Base-by-base conservation (phyloP, 2,797 vertebrate species). In the Peromyscus melanophrys region DNA sequence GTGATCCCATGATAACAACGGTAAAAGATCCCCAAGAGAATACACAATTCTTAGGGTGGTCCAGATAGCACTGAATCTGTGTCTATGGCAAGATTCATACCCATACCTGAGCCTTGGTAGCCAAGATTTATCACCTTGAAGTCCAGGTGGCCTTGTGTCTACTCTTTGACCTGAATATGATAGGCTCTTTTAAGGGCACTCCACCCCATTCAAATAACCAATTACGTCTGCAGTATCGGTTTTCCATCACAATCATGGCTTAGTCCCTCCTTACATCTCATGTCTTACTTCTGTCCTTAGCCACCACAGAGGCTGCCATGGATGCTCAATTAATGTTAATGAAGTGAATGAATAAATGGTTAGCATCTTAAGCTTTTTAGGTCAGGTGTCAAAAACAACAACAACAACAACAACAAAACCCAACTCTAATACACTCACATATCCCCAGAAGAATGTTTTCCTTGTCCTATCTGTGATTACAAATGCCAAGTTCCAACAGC, bases 391-490 rank as follows among this genome's bases (percentile, higher is more conserved):
- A 65, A 13, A 55, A n/a, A n/a, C n/a, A n/a, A 61, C 1, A 59
- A 34, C 23, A 71, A 37, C 7, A 52, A 78, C 52, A 67, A 52
- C 13, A 69, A 46, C 80, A 88, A 65, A 77, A 23, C 1, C 29
- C n/a, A 63, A 65, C 37, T 21, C 86, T 34, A 43, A 76, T 34
- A 14, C 37, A 49, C 19, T 90, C 75, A 59, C 77, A 34, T 52
- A 19, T 75, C 31, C 34, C 55, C 71, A 85, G 71, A 93, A 57
- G 16, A 69, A 88, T 95, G 71, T 96, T 96, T 95, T 94, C n/a
- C 37, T 77, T 78, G 52, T 88, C 76, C 61, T 94, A 95, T 97
- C 97, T 97, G 52, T 61, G 82, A 84, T 90, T 81, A 17, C 63
- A 92, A 78, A 92, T 83, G 84, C 77, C 90, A 81, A 92, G 40